Percentiles rank a stretch among this genome's conserved stretches.
phyloP scores from a whole-genome alignment of 2,113 vertebrate species.

The Eretmochelys imbricata region DNA sequence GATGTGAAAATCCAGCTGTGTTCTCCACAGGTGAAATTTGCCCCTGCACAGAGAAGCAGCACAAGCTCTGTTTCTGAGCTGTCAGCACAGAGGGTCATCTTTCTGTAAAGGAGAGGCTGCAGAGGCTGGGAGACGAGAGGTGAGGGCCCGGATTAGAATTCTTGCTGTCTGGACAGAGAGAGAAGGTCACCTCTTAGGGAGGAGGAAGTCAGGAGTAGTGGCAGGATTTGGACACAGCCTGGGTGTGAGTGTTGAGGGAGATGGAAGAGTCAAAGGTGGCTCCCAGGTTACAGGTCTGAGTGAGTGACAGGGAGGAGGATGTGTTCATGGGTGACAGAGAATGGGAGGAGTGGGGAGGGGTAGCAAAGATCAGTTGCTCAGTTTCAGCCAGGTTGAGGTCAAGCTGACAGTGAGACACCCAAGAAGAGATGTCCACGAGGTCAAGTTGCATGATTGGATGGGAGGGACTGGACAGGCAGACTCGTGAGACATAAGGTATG shows the following conservation, averaged over 20 bases:
- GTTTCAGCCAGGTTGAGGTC: background rate
- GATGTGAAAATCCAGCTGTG: background rate
- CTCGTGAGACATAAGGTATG: background rate
- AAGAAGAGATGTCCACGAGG: background rate
- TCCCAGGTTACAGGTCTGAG: background rate
- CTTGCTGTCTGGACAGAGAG: background rate
- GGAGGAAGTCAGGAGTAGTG: rapidly evolving
- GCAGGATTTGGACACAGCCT: background rate
- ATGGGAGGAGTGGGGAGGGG: background rate
- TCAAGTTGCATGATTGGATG: background rate
- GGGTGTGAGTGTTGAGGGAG: background rate
- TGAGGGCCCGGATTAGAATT: background rate
- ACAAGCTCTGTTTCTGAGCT: background rate
- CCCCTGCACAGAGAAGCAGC: background rate
- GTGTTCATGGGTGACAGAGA: background rate
- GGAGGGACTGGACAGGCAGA: background rate
- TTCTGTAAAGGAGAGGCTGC: background rate
- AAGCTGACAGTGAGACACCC: background rate
- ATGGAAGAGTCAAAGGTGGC: background rate
- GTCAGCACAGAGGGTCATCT: background rate
- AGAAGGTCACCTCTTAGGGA: background rate
- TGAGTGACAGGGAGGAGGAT: background rate
- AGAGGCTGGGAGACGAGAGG: background rate
- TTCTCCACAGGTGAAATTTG: background rate
- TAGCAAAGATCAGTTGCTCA: background rate